Conservation (phyloP, 2,888 invertebrate genomes). For the Polyommatus iphigenia region DNA sequence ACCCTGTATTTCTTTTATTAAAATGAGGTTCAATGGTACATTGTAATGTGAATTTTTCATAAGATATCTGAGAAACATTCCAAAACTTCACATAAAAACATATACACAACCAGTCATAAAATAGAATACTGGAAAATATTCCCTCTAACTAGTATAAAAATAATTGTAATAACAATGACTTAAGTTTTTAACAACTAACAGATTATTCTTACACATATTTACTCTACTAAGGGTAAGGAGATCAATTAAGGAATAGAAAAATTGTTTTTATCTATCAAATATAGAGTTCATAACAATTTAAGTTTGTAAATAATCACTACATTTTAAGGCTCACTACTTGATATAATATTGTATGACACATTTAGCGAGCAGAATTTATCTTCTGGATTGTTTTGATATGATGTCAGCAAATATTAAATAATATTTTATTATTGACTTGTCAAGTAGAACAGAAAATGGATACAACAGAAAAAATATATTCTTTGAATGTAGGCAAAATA, state of each 20-base stretch:
- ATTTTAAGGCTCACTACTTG: conserved; percentile 54
- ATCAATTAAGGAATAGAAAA: conserved; percentile 72
- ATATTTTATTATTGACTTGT: not conserved
- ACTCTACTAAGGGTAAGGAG: conserved; percentile 57
- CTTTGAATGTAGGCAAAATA: not conserved
- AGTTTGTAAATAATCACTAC: conserved; percentile 53
- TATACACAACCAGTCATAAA: conserved; percentile 37
- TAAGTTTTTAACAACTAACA: conserved; percentile 32
- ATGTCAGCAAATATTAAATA: not conserved
- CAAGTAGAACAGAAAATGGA: not conserved
- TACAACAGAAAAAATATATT: not conserved
- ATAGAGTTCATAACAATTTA: conserved; percentile 31
- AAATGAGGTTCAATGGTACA: conserved; percentile 50
- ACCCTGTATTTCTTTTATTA: conserved; percentile 59
- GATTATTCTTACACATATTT: conserved; percentile 28
- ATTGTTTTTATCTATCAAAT: conserved; percentile 41
- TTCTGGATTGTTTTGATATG: conserved; percentile 24
- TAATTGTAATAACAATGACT: conserved; percentile 38
- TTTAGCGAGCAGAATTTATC: not conserved
- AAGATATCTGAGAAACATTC: conserved; percentile 29
- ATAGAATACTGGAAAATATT: conserved; percentile 37
- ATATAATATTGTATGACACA: conserved; percentile 37
- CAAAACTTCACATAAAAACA: conserved; percentile 29
- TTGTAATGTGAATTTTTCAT: conserved; percentile 33
- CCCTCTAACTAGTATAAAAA: conserved; percentile 40